Evolutionary conservation across 2,888 invertebrate genomes (phyloP).

Genomic region (Lucinisca nassula): DNA sequence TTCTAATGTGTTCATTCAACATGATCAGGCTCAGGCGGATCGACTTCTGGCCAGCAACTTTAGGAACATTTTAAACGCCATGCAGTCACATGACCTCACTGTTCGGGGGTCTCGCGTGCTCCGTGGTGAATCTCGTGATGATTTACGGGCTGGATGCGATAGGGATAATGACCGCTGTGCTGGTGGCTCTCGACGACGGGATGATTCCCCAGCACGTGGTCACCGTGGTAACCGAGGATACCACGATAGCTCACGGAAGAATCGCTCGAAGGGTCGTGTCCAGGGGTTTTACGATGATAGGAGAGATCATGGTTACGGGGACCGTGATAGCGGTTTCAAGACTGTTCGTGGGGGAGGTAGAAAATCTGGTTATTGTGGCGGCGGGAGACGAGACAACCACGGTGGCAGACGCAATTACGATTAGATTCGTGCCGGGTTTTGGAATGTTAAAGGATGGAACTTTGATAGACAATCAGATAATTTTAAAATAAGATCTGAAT

Average conservation of each 20-base stretch:
- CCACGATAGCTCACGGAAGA: neutral
- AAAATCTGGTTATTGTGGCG: neutral
- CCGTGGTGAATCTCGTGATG: neutral
- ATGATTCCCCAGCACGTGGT: conserved; percentile 5
- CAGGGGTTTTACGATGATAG: conserved; percentile 1
- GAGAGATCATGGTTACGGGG: conserved; percentile 1
- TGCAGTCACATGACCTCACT: too few relatives aligned
- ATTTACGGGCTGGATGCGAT: too few relatives aligned
- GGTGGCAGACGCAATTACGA: neutral
- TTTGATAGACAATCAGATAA: neutral
- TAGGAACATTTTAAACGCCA: too few relatives aligned
- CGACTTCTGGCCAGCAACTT: too few relatives aligned
- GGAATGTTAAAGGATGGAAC: neutral
- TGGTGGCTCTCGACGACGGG: neutral
- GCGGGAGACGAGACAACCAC: neutral
- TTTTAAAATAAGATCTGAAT: neutral
- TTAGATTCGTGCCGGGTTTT: conserved; percentile 1
- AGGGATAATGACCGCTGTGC: neutral
- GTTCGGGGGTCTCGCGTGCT: conserved; percentile 9
- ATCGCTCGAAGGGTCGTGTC: too few relatives aligned
- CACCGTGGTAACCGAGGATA: neutral
- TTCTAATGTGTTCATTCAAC: too few relatives aligned
- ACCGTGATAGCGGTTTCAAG: conserved; percentile 19
- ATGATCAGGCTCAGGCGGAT: too few relatives aligned
- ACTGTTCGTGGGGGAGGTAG: neutral